Base-by-base conservation (phyloP, 2,797 vertebrate species). In the Semaprochilodus insignis region DNA sequence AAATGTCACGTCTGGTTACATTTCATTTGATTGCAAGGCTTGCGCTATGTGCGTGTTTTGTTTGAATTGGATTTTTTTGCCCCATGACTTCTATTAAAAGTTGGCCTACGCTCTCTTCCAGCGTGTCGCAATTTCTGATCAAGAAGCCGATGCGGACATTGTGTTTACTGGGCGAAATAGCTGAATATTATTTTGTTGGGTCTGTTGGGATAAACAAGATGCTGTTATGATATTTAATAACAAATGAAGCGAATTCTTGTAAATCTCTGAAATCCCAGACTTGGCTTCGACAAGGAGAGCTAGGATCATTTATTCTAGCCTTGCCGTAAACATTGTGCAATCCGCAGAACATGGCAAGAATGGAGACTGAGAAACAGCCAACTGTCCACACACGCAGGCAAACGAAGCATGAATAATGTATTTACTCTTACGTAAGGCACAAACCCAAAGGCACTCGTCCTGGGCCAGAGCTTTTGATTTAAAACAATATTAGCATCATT, bases 11-110 rank as follows among this genome's bases (percentile, higher is more conserved):
- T 80, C 75, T 51, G 82, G 78, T 87, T 89, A 82, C 83, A 86
- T 91, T 91, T 91, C 86, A 92, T 87, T 89, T 88, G 87, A 91
- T 78, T 76, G 80, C 89, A 88, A 83, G 82, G 80, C 87, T 87
- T 82, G 51, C 19, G 34, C 85, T 85, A 83, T 7, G 10, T 36
- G 34, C 19, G 17, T 80, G 87, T 91, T 90, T 88, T 84, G 84
- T 90, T 87, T 85, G 83, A 90, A 84, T 85, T 79, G 75, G 87
- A 90, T 89, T 90, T 85, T 74, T 48, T 52, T 86, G 55, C 82
- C 77, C 86, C 48, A 69, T 87, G 87, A 89, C 79, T 73, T 90
- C 88, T 85, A 59, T 71, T 67, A 84, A 84, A 85, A 85, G 34
- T 73, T 21, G 74, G 83, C 82, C 52, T 66, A 87, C 74, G 74